phyloP scores from a whole-genome alignment of 2,797 vertebrate species.

The Lagorchestes hirsutus region DNA sequence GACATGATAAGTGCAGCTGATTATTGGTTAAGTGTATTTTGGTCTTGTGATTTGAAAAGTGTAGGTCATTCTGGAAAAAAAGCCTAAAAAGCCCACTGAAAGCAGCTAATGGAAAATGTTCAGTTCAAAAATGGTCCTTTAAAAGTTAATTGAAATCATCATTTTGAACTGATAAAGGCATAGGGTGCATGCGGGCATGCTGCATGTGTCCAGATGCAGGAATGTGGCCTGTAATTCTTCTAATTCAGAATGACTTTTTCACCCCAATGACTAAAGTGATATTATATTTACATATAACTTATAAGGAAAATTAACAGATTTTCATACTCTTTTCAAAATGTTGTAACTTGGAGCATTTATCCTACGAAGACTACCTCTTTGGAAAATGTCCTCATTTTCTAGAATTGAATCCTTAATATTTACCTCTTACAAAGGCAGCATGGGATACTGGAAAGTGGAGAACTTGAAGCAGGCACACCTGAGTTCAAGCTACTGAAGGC shows the following conservation, averaged over 20 bases:
- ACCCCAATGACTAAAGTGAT: not conserved
- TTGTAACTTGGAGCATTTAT: constrained; percentile 31
- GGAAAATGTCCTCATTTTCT: not conserved
- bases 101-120: constrained; percentile 70
- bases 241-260: not conserved
- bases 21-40: constrained; percentile 69
- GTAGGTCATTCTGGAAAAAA: constrained; percentile 33
- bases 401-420: not conserved
- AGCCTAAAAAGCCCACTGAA: constrained; percentile 49
- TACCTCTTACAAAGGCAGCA: not conserved
- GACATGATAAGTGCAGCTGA: constrained; percentile 12
- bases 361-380: constrained; percentile 25
- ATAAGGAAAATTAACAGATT: constrained; percentile 18
- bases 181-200: constrained; percentile 20
- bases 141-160: constrained; percentile 51
- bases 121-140: constrained; percentile 15
- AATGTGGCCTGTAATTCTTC: constrained; percentile 10
- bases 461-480: not conserved
- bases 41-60: constrained; percentile 50
- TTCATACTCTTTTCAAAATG: not conserved
- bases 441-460: not conserved
- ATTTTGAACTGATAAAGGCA: constrained; percentile 19
- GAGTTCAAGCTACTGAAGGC: not conserved
- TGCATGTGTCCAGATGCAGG: not conserved
- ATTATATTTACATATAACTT: constrained; percentile 54